These are phyloP conservation scores for Staurois parvus DNA, from an alignment of 2,797 vertebrate genomes.

Conservation along the genomic window DNA sequence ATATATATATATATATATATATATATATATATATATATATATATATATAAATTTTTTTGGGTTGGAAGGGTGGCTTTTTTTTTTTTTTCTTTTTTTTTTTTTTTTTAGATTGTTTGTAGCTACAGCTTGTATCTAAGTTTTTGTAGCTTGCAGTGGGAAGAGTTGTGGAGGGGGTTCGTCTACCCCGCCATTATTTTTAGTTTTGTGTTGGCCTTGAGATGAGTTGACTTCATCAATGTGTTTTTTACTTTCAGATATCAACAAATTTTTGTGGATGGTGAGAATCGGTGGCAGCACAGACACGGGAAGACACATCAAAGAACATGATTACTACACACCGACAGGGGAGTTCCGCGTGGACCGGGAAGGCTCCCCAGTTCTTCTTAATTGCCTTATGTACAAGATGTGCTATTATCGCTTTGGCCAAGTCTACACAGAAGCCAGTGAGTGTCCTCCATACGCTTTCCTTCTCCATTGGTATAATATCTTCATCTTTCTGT, in stretches of 20 bases:
- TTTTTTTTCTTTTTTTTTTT: too few species aligned
- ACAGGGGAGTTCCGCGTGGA: slow-evolving; percentile 97
- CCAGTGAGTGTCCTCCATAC: slow-evolving; percentile 84
- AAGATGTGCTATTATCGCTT: slow-evolving; percentile 99
- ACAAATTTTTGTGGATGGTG: slow-evolving; percentile 99
- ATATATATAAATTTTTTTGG: too few species aligned
- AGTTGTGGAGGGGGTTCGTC: too few species aligned
- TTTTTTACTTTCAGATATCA: slow-evolving; percentile 85
- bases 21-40: too few species aligned
- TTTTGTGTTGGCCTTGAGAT: not conserved
- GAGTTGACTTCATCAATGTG: not conserved
- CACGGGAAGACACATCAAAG: slow-evolving; percentile 95
- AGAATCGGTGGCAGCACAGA: slow-evolving; percentile 98
- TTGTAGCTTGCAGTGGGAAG: too few species aligned
- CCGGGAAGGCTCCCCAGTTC: slow-evolving; percentile 93
- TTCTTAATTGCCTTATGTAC: slow-evolving; percentile 99
- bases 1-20: too few species aligned
- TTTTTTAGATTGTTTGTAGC: too few species aligned
- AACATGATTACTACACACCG: slow-evolving; percentile 97
- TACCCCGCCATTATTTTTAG: not conserved
- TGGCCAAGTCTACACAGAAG: slow-evolving; percentile 98
- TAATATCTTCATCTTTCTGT: too few species aligned
- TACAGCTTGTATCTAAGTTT: too few species aligned
- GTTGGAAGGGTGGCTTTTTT: too few species aligned
- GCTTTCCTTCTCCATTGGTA: not conserved